phyloP scores from a whole-genome alignment of 2,113 vertebrate species.

The Oceanites oceanicus region DNA sequence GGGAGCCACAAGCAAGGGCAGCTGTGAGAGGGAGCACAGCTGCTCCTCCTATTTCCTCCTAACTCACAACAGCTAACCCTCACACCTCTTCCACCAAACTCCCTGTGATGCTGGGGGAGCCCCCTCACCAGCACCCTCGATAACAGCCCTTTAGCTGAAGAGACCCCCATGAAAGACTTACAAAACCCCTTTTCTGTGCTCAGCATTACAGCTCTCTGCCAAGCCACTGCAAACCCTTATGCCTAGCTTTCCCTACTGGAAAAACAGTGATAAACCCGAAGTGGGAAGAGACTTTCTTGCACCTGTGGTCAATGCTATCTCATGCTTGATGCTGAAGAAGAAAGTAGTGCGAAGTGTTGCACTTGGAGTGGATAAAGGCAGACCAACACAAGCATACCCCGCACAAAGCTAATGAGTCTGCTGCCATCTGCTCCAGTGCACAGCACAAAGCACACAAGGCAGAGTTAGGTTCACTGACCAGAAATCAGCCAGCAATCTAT shows the following conservation, averaged over 20 bases:
- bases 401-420: rapidly evolving
- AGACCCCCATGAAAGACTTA: background rate
- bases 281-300: background rate
- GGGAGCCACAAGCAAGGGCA: background rate
- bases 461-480: background rate
- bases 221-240: background rate
- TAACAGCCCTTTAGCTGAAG: background rate
- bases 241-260: background rate
- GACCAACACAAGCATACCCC: rapidly evolving
- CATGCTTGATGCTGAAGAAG: rapidly evolving
- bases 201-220: background rate
- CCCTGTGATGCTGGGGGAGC: background rate
- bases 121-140: rapidly evolving
- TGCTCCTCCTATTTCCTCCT: background rate
- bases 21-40: background rate
- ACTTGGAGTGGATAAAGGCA: background rate
- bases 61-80: background rate
- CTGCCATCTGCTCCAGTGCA: background rate
- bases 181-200: background rate
- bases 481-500: background rate
- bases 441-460: background rate
- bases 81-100: background rate
- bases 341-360: rapidly evolving
- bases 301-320: background rate
- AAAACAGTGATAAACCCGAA: background rate